phyloP scores from a whole-genome alignment of 2,797 vertebrate genomes.

The Arvicola amphibius region DNA sequence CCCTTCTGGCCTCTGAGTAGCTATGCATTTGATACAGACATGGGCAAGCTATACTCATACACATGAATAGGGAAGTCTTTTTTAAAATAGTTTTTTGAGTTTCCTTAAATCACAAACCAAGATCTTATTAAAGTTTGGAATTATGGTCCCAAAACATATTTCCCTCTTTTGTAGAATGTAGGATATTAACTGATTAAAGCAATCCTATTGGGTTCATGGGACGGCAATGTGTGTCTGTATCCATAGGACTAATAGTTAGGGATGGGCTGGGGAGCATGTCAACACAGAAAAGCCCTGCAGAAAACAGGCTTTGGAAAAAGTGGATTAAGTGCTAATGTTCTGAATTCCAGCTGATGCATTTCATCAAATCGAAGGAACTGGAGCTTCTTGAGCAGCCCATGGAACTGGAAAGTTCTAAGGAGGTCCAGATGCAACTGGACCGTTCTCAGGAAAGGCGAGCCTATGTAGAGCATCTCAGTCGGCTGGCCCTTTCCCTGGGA shows the following conservation, averaged over 20 bases:
- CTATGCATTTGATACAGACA: not conserved
- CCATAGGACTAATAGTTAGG: not conserved
- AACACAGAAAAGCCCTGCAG: not conserved
- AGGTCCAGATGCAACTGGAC: conserved; percentile 82
- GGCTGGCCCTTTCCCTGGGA: conserved; percentile 87
- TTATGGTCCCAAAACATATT: not conserved
- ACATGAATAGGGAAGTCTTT: not conserved
- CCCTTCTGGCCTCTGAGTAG: no score
- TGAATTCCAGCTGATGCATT: conserved; percentile 87
- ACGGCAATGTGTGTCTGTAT: not conserved
- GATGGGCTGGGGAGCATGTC: not conserved
- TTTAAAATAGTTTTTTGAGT: conserved; percentile 2
- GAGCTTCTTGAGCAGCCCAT: conserved; percentile 79
- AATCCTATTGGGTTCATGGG: not conserved
- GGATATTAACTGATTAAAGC: not conserved
- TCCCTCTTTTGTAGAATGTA: conserved; percentile 44
- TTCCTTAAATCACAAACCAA: not conserved
- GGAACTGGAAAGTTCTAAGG: conserved; percentile 74
- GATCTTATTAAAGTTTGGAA: not conserved
- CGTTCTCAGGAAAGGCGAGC: conserved; percentile 86
- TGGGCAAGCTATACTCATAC: not conserved
- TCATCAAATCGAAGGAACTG: conserved; percentile 84
- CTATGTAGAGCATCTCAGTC: conserved; percentile 87
- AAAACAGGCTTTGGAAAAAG: not conserved
- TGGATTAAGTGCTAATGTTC: conserved; percentile 9